A percentile compares a stretch with the other conserved stretches of the same genome.
These are phyloP conservation scores for Cremastinae sp. DNA, from an alignment of 2,888 invertebrate species.

Conservation along the genomic window DNA sequence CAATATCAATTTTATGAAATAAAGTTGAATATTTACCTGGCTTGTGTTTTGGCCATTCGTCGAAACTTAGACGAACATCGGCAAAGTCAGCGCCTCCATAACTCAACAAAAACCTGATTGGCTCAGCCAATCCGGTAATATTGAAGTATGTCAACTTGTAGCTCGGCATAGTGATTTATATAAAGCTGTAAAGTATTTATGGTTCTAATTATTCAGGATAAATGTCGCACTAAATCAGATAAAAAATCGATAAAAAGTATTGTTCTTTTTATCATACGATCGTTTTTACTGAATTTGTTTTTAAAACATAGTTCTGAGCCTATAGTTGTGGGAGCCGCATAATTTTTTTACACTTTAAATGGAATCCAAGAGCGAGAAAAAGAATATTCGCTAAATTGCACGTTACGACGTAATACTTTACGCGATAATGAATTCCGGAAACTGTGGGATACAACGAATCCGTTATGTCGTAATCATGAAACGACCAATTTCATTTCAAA, in stretches of 20 bases:
- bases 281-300: too few species aligned
- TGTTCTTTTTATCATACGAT: too few species aligned
- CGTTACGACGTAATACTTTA: neutral
- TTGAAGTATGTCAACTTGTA: constrained; percentile 80
- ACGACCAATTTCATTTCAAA: neutral
- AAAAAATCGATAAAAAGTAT: too few species aligned
- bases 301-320: too few species aligned
- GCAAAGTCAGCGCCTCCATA: constrained; percentile 78
- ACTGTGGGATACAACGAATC: too few species aligned
- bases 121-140: constrained; percentile 78
- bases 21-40: constrained; percentile 63
- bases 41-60: constrained; percentile 73
- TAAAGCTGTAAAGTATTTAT: neutral
- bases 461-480: too few species aligned
- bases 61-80: constrained; percentile 75
- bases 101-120: constrained; percentile 75
- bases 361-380: too few species aligned
- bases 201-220: neutral
- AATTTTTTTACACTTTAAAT: too few species aligned
- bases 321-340: too few species aligned
- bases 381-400: too few species aligned
- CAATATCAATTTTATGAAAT: neutral
- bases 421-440: too few species aligned
- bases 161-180: constrained; percentile 63
- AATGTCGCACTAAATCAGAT: neutral